Base-by-base conservation (phyloP, 2,797 vertebrate genomes). In the Cynopterus sphinx region DNA sequence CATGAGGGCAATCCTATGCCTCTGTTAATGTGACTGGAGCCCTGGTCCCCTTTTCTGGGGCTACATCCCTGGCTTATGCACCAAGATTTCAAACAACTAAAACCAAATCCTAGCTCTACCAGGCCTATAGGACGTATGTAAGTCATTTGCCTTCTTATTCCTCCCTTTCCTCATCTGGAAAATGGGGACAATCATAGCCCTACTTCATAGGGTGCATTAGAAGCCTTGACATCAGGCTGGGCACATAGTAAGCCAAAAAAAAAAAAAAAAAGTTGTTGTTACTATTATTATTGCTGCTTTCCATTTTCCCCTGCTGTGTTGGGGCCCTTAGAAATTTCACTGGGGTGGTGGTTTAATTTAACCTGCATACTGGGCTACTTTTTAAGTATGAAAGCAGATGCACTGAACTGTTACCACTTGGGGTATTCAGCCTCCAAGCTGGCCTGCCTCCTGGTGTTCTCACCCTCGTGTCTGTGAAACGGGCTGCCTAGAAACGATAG, bases 381-480 rank as follows among this genome's bases (percentile, higher is more conserved):
- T 53, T n/a, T 28, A 28, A 73, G 46, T n/a, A 21, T 0, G 9
- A 53, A 81, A 36, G 63, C 17, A 9, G 46, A 24, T 36, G 33
- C 24, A 8, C 26, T 21, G 41, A 78, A 21, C 55, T n/a, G 11
- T 22, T 8, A 1, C 26, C 22, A 5, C 49, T 11, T 10, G 0
- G 10, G 26, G 49, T 2, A 6, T 8, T 16, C 16, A 8, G 24
- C 68, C 21, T 59, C 24, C 24, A 2, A 13, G 0, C 16, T 12
- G 43, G 49, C 41, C 41, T 3, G 6, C 31, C 39, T 71, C 61
- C 77, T 49, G 17, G 19, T 16, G 36, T 17, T 24, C 59, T 74
- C 31, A 1, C 74, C 55, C 51, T 7, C 7, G 6, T 13, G 55
- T 7, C 9, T 31, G 1, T 4, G 1, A 59, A 28, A 17, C 3